Evolutionary conservation across 1,140 invertebrate genomes (phyloP), one percentile per base, ranked within the genome.

Genomic region (Temnothorax curvispinosus): DNA sequence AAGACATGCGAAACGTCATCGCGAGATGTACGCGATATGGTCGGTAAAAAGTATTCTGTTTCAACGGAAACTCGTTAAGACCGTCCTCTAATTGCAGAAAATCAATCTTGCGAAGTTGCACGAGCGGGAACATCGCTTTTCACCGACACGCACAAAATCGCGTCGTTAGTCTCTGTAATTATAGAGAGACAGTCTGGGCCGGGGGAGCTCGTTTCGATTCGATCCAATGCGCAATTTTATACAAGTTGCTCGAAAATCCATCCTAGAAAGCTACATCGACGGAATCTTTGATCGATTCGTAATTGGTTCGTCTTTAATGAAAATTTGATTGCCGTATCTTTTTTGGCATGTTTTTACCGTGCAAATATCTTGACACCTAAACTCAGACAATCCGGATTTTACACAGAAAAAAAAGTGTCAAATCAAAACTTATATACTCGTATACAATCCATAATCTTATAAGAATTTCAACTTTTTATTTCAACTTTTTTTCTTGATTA

Each of bases 161-260:
- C 69, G 69, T 84, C 80, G 80, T 84, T 84, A 84, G 80, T 84
- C 80, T 84, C 80, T 38, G 80, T 84, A 84, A 84, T 84, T 84
- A 84, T 84, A 84, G 69, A 38, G 77, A 72, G 54, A 60, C 69
- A 74, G 80, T 50, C 54, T 74, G 32, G 41, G 21, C 35, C 35
- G 78, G 41, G 38, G 27, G 11, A 84, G 69, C 56, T 74, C 80
- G 32, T 84, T 84, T 74, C 54, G 54, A 47, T 13, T 74, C 69
- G 54, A 74, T 74, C 69, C 54, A 27, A 75, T 47, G 69, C 69
- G 41, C 69, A 60, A 56, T 84, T 84, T 84, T 84, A 67, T 75
- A 84, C 27, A 74, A 54, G 54, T 75, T 54, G 18, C 41, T 50
- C 27, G 27, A 50, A 18, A 84, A 74, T 65, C 35, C 47, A 13